A percentile compares a stretch with the other conserved stretches of the same genome.
These are phyloP conservation scores for Forbesichthys agassizii DNA, from an alignment of 2,113 vertebrate species.

Conservation along the genomic window DNA sequence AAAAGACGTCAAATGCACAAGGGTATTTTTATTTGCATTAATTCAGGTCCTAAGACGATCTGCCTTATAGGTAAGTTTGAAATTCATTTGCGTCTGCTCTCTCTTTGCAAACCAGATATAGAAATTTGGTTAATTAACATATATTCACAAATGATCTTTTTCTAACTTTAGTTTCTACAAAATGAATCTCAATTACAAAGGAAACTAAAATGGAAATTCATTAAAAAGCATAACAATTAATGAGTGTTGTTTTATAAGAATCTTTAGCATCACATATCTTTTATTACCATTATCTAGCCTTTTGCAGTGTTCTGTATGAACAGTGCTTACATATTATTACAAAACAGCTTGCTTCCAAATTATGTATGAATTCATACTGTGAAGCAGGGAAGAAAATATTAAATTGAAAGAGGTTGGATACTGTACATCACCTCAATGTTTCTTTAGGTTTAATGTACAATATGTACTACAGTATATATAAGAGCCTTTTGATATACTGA, in stretches of 20 bases:
- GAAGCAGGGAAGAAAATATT: conserved; percentile 27
- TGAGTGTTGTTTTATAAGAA: conserved; percentile 68
- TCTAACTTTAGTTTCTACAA: conserved; percentile 70
- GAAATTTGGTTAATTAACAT: conserved; percentile 72
- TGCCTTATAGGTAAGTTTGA: conserved; percentile 78
- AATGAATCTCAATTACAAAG: conserved; percentile 70
- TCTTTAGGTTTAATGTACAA: conserved; percentile 14
- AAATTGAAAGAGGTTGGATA: conserved; percentile 19
- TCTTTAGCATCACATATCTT: conserved; percentile 64
- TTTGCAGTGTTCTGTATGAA: conserved; percentile 46
- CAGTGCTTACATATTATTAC: conserved; percentile 59
- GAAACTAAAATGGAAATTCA: conserved; percentile 60
- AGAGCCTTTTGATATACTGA: not conserved
- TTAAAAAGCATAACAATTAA: conserved; percentile 68
- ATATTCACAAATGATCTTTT: conserved; percentile 76
- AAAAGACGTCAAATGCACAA: conserved; percentile 63
- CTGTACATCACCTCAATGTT: conserved; percentile 46
- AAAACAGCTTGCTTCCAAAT: conserved; percentile 47
- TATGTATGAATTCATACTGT: conserved; percentile 60
- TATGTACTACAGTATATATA: not conserved
- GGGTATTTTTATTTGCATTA: conserved; percentile 73
- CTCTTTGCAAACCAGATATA: conserved; percentile 13
- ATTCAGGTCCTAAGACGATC: conserved; percentile 48
- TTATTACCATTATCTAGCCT: conserved; percentile 61
- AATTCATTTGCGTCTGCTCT: conserved; percentile 64